Base-by-base conservation (phyloP, 1,140 invertebrate species). In the Temnothorax longispinosus region DNA sequence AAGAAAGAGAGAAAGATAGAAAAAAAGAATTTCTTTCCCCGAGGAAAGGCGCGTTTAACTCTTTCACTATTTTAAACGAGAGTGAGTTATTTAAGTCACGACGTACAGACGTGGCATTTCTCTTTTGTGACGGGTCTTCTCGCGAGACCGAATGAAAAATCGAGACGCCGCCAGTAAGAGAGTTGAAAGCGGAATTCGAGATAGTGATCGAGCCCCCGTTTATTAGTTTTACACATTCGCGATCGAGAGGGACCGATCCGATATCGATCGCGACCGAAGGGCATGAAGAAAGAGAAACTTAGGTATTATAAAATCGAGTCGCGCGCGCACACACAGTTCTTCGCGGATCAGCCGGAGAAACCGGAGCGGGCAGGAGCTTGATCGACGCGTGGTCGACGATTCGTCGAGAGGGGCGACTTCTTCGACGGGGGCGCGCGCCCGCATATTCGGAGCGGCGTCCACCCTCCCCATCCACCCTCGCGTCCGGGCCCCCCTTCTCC, bases 181-280 rank as follows among this genome's bases (percentile, higher is more conserved):
- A 27, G 35, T 81, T 54, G 27, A 60, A 38, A n/a, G 18, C n/a
- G 38, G 6, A 41, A 10, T 47, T 44, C 35, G 65, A 74, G 67
- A 60, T 75, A 62, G 27, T 58, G 75, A 54, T 80, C 3, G 47
- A 50, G 80, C 13, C 52, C 41, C 18, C 80, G 41, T 74, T 64
- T 50, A 69, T 60, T 56, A 62, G 44, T 85, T 27, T 58, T 76
- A 80, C 58, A 27, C 32, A 64, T n/a, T 65, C 41, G 62, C 58
- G 58, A 76, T 77, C 62, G 58, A 78, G 21, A 80, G 62, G 35
- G 54, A 60, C n/a, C 54, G 52, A 62, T 60, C 54, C 67, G 58
- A 58, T 21, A 84, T 84, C 71, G 62, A 52, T 77, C 58, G 58
- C 74, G 74, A 64, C 64, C 82, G 47, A 85, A 85, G 74, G 62